Evolutionary conservation across 2,797 vertebrate genomes (phyloP).

Genomic region (Decapterus maruadsi): DNA sequence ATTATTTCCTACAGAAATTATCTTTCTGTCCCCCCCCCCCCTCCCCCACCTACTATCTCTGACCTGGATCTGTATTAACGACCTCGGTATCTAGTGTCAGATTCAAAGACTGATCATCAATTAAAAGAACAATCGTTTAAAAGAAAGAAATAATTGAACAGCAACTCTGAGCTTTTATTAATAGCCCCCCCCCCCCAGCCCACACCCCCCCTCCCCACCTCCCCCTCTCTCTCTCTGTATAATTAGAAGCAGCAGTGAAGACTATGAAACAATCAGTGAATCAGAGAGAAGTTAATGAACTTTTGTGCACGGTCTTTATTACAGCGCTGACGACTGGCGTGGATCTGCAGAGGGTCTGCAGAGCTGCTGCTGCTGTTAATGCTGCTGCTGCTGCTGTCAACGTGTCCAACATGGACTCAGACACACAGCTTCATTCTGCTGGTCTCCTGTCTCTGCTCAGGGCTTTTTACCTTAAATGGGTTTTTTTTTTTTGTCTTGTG

Average conservation of each 20-base stretch:
- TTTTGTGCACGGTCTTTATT: neutral
- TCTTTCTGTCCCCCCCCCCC: neutral
- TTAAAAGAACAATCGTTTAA: neutral
- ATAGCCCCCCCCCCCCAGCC: no score
- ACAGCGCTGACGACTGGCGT: neutral
- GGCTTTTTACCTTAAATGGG: no score
- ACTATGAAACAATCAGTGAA: neutral
- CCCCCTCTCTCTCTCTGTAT: neutral
- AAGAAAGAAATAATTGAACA: neutral
- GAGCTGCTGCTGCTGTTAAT: no score
- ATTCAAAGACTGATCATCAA: constrained; percentile 11
- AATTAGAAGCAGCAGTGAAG: constrained; percentile 1
- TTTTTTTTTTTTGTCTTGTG: no score
- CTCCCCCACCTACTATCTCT: neutral
- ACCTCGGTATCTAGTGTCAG: constrained; percentile 22
- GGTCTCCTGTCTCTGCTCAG: no score
- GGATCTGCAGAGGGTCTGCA: no score
- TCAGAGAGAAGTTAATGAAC: constrained; percentile 8
- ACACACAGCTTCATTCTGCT: no score
- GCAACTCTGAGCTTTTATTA: constrained; percentile 1
- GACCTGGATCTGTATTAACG: constrained; percentile 24
- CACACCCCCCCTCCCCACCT: no score
- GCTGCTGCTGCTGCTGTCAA: no score
- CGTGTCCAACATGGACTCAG: no score
- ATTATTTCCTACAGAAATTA: constrained; percentile 33